Evolutionary conservation across 2,113 vertebrate species (phyloP).

Genomic region (Butorides virescens): DNA sequence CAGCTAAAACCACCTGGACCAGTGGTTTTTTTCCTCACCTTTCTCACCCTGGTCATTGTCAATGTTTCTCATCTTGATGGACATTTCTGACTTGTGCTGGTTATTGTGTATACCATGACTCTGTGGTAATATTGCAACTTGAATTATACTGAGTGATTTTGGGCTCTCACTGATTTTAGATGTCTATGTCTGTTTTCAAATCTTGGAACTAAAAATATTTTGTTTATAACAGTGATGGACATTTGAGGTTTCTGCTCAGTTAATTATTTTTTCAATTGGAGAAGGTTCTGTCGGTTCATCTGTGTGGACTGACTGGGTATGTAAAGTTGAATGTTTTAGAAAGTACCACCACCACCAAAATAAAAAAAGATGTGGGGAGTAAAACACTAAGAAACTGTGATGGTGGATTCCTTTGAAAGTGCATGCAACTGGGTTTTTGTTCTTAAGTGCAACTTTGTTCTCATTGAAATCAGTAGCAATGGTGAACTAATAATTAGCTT

Average conservation of each 20-base stretch:
- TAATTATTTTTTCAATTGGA: background rate
- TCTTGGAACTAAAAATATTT: background rate
- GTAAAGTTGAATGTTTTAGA: background rate
- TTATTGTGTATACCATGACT: background rate
- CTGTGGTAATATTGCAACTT: background rate
- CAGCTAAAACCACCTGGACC: background rate
- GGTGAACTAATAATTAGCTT: background rate
- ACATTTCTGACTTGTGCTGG: background rate
- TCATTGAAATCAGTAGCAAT: background rate
- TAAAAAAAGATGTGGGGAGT: background rate
- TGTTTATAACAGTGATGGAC: background rate
- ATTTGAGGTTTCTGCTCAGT: background rate
- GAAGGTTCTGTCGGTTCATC: background rate
- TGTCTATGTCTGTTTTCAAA: fast-evolving
- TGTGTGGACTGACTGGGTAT: background rate
- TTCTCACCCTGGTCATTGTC: background rate
- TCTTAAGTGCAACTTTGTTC: background rate
- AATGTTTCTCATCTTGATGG: background rate
- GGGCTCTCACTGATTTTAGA: background rate
- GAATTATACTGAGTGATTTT: background rate
- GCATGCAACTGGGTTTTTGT: background rate
- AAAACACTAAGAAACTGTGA: background rate
- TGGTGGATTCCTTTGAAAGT: background rate
- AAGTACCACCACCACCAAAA: background rate
- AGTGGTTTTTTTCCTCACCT: background rate